These are phyloP conservation scores for Brachyistius frenatus DNA, from an alignment of 2,113 vertebrate species.

Conservation along the genomic window DNA sequence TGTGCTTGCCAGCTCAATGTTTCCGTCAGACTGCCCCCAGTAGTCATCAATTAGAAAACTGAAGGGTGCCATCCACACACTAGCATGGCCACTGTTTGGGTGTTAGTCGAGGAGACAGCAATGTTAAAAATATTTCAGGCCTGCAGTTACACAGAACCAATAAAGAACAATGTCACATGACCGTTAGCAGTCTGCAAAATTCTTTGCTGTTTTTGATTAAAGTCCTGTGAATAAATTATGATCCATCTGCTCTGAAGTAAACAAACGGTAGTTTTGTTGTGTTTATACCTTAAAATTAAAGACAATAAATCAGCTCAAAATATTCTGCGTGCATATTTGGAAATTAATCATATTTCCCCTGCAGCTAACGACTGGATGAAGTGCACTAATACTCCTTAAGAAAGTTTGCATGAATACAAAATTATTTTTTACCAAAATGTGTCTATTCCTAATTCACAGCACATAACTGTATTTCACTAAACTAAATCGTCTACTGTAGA, in stretches of 20 bases:
- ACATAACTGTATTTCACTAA: too few relatives aligned
- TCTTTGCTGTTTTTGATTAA: not conserved
- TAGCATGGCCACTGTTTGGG: constrained; percentile 57
- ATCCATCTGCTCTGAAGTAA: not conserved
- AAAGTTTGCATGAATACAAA: too few relatives aligned
- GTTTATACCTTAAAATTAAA: not conserved
- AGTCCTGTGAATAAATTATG: not conserved
- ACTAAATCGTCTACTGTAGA: too few relatives aligned
- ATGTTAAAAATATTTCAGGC: constrained; percentile 29
- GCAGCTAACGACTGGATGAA: too few relatives aligned
- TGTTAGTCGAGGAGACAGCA: constrained; percentile 43
- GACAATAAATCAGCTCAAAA: too few relatives aligned
- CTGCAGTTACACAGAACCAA: constrained; percentile 42
- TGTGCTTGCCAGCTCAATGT: constrained; percentile 73
- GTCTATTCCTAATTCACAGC: too few relatives aligned
- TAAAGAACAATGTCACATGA: constrained; percentile 11
- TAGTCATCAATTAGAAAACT: constrained; percentile 82
- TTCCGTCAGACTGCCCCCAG: constrained; percentile 79
- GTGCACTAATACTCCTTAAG: too few relatives aligned
- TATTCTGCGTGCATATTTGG: too few relatives aligned
- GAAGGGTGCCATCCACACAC: constrained; percentile 77
- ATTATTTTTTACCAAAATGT: too few relatives aligned
- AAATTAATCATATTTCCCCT: too few relatives aligned
- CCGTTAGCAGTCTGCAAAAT: constrained; percentile 4
- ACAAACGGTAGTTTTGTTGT: not conserved